These are phyloP conservation scores for Temnothorax longispinosus DNA, from an alignment of 1,140 invertebrate genomes.

Conservation along the genomic window DNA sequence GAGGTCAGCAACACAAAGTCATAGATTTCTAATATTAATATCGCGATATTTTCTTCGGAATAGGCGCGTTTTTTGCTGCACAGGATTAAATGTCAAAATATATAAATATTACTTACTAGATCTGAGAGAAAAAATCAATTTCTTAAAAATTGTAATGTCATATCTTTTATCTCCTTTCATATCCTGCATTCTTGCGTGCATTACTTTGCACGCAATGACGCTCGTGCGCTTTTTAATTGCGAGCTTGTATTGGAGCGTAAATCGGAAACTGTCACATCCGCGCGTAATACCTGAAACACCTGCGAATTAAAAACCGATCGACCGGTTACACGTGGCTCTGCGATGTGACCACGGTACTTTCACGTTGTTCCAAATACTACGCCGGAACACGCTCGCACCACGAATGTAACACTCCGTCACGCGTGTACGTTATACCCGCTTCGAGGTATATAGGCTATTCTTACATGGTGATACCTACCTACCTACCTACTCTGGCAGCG, in stretches of 20 bases:
- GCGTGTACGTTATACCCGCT: not conserved
- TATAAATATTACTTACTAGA: conserved; percentile 5
- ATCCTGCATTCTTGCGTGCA: not conserved
- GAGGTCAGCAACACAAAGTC: not conserved
- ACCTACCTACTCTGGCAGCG: not conserved
- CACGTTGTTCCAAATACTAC: conserved; percentile 60
- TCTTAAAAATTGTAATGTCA: not conserved
- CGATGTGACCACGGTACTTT: conserved; percentile 42
- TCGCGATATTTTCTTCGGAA: not conserved
- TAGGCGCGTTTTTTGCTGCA: not conserved
- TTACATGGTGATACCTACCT: conserved; percentile 3
- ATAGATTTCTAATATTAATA: conserved; percentile 3
- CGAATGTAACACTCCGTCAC: not conserved
- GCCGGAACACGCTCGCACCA: no score
- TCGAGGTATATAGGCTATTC: not conserved
- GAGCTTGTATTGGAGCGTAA: not conserved
- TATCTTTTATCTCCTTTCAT: not conserved
- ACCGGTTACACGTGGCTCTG: not conserved
- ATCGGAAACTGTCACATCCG: not conserved
- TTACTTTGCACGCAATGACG: not conserved
- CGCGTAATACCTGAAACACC: not conserved
- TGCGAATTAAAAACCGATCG: not conserved
- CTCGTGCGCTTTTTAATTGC: not conserved
- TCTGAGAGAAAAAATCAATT: not conserved
- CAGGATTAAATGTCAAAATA: not conserved